A percentile compares a stretch with the other conserved stretches of the same genome.
Conservation (phyloP, 2,113 vertebrate genomes). For the Pygoscelis adeliae region DNA sequence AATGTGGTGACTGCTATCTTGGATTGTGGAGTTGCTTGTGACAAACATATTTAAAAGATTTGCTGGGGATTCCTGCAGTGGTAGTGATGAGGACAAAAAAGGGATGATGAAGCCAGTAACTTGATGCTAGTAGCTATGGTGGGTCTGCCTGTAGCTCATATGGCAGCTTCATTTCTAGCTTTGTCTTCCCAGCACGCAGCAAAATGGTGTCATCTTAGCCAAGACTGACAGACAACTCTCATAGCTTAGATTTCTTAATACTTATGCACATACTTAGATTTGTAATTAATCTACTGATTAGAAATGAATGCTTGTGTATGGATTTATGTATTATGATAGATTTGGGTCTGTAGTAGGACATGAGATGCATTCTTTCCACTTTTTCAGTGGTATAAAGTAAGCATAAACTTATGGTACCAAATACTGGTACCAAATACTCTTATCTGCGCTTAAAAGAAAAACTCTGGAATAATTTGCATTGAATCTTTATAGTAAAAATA, state of each 20-base stretch:
- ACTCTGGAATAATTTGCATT: background rate
- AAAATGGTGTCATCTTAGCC: background rate
- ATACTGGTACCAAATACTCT: background rate
- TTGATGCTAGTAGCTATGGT: background rate
- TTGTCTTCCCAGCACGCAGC: background rate
- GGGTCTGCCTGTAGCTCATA: background rate
- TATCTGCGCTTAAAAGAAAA: background rate
- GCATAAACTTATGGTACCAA: background rate
- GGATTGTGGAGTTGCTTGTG: background rate
- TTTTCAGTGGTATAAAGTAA: background rate
- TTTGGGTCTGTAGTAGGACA: background rate
- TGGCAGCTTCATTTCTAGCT: background rate
- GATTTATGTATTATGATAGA: background rate
- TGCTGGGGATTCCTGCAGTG: background rate
- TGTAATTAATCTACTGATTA: background rate
- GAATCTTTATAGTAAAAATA: background rate
- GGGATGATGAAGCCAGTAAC: background rate
- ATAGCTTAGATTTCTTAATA: background rate
- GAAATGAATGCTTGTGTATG: background rate
- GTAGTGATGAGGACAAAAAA: background rate
- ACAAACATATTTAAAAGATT: background rate
- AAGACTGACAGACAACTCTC: background rate
- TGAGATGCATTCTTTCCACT: background rate
- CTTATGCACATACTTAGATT: rapidly evolving
- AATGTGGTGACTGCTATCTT: background rate